These are phyloP conservation scores for Opisthocomus hoazin DNA, from an alignment of 2,113 vertebrate genomes.

Conservation along the genomic window DNA sequence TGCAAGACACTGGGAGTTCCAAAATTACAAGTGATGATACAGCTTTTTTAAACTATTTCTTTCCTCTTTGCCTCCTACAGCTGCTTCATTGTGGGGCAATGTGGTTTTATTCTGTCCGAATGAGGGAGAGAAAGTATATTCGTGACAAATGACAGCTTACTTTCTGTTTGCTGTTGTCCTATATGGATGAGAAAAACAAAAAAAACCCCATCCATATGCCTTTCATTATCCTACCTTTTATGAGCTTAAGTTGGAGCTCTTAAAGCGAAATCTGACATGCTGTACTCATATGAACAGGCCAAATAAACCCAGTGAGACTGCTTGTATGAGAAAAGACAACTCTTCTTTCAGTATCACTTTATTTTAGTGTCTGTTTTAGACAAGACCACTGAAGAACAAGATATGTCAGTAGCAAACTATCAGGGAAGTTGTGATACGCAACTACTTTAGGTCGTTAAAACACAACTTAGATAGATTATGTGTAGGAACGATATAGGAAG, in stretches of 20 bases:
- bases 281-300: neutral
- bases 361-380: neutral
- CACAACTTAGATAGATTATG: neutral
- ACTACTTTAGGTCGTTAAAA: neutral
- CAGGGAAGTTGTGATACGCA: neutral
- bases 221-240: neutral
- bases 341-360: neutral
- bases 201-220: neutral
- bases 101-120: neutral
- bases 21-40: conserved; percentile 5
- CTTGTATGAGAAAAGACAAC: neutral
- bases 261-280: neutral
- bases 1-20: conserved; percentile 50
- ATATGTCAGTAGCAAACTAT: neutral
- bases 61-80: neutral
- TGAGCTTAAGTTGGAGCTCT: neutral
- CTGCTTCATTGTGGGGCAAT: neutral
- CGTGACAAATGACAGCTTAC: neutral
- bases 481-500: neutral
- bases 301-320: neutral
- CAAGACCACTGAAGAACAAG: neutral
- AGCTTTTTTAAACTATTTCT: neutral
- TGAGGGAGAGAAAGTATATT: neutral
- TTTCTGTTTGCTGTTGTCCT: neutral
- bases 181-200: neutral